phyloP scores from a whole-genome alignment of 2,888 invertebrate genomes.

The Schrankia costaestrigalis region DNA sequence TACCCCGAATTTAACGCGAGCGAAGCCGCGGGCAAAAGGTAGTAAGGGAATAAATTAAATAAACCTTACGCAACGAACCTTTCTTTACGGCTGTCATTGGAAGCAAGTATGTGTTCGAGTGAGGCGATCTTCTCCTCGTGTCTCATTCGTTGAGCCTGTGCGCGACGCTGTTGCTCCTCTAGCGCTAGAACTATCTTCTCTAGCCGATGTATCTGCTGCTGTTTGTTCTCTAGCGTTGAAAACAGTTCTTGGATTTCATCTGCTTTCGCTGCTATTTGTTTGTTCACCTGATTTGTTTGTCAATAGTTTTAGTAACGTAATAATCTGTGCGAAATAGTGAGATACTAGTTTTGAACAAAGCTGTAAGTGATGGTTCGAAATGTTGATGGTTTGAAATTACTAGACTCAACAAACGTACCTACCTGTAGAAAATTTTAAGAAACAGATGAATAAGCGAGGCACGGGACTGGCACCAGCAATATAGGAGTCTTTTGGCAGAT shows the following conservation, averaged over 20 bases:
- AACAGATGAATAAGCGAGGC: too few relatives aligned
- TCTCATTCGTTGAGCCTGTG: constrained; percentile 80
- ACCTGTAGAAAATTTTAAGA: too few relatives aligned
- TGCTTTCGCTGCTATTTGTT: constrained; percentile 73
- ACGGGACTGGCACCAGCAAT: too few relatives aligned
- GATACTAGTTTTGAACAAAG: too few relatives aligned
- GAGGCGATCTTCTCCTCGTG: constrained; percentile 81
- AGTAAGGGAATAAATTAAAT: not conserved
- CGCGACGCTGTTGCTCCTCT: constrained; percentile 79
- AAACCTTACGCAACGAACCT: constrained; percentile 36
- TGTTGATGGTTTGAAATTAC: too few relatives aligned
- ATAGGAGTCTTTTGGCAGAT: too few relatives aligned
- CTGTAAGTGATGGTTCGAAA: too few relatives aligned
- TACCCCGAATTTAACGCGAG: too few relatives aligned
- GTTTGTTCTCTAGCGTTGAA: constrained; percentile 74
- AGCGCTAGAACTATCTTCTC: constrained; percentile 79
- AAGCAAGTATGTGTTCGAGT: constrained; percentile 75
- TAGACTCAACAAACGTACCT: too few relatives aligned
- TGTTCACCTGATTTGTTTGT: constrained; percentile 58
- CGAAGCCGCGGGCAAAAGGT: too few relatives aligned
- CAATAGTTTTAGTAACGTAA: not conserved
- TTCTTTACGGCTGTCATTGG: constrained; percentile 58
- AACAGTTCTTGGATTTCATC: constrained; percentile 77
- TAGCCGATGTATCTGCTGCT: constrained; percentile 76
- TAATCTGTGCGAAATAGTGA: too few relatives aligned